Percentiles rank a stretch among this genome's conserved stretches.
Conservation (phyloP, 2,113 vertebrate genomes). For the Scolopax mira region DNA sequence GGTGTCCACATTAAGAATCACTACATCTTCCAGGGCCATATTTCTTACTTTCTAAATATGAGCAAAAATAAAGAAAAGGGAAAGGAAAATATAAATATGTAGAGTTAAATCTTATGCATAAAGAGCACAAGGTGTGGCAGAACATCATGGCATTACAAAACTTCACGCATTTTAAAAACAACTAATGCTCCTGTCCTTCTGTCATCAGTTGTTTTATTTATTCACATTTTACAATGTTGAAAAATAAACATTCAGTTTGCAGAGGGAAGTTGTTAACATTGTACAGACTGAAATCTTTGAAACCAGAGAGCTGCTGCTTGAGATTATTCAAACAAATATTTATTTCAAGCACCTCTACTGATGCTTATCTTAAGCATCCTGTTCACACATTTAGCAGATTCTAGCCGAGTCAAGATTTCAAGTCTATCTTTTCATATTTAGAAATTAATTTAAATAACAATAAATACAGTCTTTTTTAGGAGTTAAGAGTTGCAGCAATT, state of each 20-base stretch:
- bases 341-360: neutral
- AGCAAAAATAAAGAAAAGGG: neutral
- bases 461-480: neutral
- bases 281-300: neutral
- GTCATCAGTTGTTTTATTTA: neutral
- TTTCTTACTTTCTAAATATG: slow-evolving; percentile 85
- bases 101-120: neutral
- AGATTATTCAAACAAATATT: neutral
- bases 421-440: neutral
- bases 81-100: neutral
- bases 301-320: neutral
- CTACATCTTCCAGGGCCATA: slow-evolving; percentile 87
- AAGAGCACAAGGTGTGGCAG: neutral
- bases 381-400: neutral
- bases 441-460: neutral
- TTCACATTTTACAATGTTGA: neutral
- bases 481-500: no score
- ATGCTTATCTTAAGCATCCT: neutral
- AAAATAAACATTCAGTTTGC: neutral
- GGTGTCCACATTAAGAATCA: slow-evolving; percentile 95
- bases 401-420: neutral
- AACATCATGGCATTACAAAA: neutral
- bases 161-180: neutral
- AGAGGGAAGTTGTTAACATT: neutral
- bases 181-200: neutral